These are phyloP conservation scores for Calonectris borealis DNA, from an alignment of 2,113 vertebrate genomes.

Conservation along the genomic window DNA sequence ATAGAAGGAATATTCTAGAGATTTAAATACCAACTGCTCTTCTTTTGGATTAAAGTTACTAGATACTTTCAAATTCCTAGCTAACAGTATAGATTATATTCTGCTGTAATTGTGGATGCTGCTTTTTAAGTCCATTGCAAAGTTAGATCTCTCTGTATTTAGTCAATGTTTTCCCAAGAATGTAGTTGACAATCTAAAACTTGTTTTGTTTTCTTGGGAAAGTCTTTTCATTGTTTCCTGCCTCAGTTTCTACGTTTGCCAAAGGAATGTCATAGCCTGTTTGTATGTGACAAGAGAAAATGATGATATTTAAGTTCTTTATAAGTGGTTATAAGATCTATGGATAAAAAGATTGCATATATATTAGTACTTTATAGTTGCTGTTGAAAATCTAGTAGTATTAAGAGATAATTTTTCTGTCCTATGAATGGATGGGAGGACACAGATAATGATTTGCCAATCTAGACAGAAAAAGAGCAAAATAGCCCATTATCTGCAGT, in stretches of 20 bases:
- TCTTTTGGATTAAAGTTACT: not conserved
- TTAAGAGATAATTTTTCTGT: not conserved
- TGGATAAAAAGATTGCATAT: not conserved
- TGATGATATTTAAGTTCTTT: not conserved
- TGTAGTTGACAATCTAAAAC: not conserved
- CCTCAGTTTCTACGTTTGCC: not conserved
- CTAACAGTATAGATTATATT: not conserved
- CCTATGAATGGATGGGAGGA: not conserved
- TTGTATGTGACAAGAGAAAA: not conserved
- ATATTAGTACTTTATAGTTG: not conserved
- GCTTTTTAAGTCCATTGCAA: not conserved
- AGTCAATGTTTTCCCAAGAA: not conserved
- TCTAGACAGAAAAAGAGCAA: not conserved
- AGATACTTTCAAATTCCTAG: not conserved
- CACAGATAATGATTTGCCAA: not conserved
- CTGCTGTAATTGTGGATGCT: not conserved
- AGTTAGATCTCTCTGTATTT: not conserved
- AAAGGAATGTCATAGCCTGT: not conserved
- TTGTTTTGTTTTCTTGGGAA: not conserved
- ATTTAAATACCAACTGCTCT: not conserved
- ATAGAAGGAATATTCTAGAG: not conserved
- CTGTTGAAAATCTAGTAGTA: not conserved
- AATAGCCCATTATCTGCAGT: constrained; percentile 5
- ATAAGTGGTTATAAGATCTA: not conserved
- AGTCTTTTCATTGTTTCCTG: not conserved